phyloP scores from a whole-genome alignment of 2,113 vertebrate genomes.

The Daphoenositta chrysoptera region DNA sequence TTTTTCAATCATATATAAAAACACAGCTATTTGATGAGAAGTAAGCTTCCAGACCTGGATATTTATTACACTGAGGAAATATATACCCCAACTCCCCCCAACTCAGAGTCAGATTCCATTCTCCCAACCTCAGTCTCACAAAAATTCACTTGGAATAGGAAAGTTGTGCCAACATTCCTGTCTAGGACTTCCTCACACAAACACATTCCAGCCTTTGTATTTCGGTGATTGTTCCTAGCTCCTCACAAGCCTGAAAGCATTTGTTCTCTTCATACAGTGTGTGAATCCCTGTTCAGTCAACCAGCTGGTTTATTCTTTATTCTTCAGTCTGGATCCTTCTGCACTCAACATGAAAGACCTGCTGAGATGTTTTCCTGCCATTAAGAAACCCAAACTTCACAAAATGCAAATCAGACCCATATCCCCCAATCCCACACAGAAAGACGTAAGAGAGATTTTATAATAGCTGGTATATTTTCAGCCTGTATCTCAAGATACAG shows the following conservation, averaged over 20 bases:
- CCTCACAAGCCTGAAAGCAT: neutral
- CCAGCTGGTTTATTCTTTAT: neutral
- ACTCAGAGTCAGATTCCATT: neutral
- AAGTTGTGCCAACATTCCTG: neutral
- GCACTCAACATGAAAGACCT: neutral
- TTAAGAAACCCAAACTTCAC: neutral
- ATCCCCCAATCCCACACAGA: neutral
- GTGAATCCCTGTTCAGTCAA: neutral
- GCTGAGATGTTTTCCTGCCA: neutral
- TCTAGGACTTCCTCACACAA: neutral
- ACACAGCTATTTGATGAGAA: neutral
- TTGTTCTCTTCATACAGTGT: neutral
- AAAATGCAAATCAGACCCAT: neutral
- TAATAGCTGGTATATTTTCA: neutral
- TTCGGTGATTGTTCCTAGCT: neutral
- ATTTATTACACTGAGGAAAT: neutral
- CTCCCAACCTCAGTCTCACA: neutral
- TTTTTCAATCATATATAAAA: neutral
- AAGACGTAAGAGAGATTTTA: neutral
- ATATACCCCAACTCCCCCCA: rapidly evolving
- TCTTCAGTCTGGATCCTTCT: neutral
- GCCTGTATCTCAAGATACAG: neutral
- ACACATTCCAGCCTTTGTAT: neutral
- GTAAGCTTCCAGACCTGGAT: neutral
- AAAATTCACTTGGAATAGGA: neutral